Evolutionary conservation across 2,797 vertebrate species (phyloP).

Genomic region (Hylomyscus alleni): DNA sequence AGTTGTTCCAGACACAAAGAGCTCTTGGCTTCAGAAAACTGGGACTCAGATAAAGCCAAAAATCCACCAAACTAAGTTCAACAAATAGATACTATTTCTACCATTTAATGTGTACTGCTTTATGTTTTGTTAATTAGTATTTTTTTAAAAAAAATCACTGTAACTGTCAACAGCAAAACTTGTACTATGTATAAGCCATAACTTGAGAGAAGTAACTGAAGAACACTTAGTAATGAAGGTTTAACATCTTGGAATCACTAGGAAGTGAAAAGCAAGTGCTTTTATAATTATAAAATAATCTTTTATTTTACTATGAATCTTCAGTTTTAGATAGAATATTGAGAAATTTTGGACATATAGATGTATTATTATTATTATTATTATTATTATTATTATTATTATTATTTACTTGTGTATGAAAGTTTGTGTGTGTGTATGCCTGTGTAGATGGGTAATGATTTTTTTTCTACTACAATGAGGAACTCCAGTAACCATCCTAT

Average conservation of each 20-base stretch:
- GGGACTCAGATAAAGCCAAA: not conserved
- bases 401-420: not conserved
- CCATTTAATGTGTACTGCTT: not conserved
- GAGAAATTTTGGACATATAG: not conserved
- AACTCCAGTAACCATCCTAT: not conserved
- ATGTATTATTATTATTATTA: not conserved
- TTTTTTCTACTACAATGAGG: too few species aligned
- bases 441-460: not conserved
- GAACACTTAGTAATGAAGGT: not conserved
- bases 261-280: not conserved
- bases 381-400: not conserved
- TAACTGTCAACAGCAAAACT: slow-evolving; percentile 4
- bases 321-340: not conserved
- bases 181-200: not conserved
- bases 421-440: not conserved
- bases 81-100: not conserved
- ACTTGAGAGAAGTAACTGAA: not conserved
- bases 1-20: slow-evolving; percentile 26
- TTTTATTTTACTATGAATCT: not conserved
- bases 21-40: not conserved
- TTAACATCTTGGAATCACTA: not conserved
- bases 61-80: not conserved
- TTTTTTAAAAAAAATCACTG: not conserved
- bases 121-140: not conserved
- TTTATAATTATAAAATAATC: not conserved